A percentile compares a stretch with the other conserved stretches of the same genome.
These are phyloP conservation scores for Tachypleus tridentatus DNA, from an alignment of 1,140 invertebrate genomes.

Conservation along the genomic window DNA sequence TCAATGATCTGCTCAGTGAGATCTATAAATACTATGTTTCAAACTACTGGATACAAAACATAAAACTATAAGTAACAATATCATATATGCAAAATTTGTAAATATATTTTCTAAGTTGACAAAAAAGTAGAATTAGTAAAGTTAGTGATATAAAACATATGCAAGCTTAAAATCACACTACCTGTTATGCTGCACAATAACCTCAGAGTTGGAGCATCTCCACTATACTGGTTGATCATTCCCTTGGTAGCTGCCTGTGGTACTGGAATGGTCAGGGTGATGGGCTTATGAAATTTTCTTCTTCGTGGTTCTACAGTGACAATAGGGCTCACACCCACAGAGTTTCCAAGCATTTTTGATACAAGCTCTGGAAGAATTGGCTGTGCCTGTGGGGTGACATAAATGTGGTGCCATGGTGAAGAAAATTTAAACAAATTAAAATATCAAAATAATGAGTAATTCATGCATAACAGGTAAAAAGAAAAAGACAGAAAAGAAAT, in stretches of 20 bases:
- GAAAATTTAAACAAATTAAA: neutral
- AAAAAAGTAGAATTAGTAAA: conserved; percentile 25
- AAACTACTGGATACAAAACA: too few species aligned
- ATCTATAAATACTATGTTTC: too few species aligned
- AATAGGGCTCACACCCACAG: conserved; percentile 96
- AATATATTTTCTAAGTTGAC: neutral
- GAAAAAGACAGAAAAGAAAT: too few species aligned
- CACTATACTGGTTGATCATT: conserved; percentile 96
- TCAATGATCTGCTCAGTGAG: too few species aligned
- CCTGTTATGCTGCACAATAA: conserved; percentile 97
- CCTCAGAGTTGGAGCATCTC: conserved; percentile 81
- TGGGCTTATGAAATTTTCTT: conserved; percentile 97
- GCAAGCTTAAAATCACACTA: conserved; percentile 40
- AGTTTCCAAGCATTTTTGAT: conserved; percentile 89
- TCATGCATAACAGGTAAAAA: too few species aligned
- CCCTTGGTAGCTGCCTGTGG: conserved; percentile 89
- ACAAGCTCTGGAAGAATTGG: conserved; percentile 93
- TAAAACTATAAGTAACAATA: too few species aligned
- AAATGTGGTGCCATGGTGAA: neutral
- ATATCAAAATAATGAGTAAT: too few species aligned
- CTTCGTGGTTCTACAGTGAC: conserved; percentile 96
- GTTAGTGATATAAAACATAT: conserved; percentile 28
- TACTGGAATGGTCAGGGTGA: conserved; percentile 95
- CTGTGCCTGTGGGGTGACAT: conserved; percentile 58
- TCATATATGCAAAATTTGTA: too few species aligned